Evolutionary conservation across 2,797 vertebrate species (phyloP).

Genomic region (Hemitrygon akajei): DNA sequence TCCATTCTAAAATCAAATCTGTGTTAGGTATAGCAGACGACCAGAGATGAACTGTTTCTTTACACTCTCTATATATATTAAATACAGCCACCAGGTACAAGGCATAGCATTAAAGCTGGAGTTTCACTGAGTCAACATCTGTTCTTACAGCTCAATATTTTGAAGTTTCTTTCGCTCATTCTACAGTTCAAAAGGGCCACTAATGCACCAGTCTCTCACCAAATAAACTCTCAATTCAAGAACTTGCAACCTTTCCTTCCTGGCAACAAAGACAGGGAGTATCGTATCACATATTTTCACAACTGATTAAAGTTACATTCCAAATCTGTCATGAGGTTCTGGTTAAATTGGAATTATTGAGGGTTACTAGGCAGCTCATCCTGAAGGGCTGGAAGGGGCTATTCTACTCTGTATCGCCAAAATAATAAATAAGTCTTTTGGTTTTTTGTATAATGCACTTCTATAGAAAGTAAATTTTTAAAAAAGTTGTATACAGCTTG

Average conservation of each 20-base stretch:
- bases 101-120: conserved; percentile 51
- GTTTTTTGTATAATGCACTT: conserved; percentile 40
- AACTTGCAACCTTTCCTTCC: conserved; percentile 55
- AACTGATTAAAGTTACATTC: conserved; percentile 62
- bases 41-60: conserved; percentile 46
- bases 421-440: too few relatives aligned
- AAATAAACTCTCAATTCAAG: conserved; percentile 60
- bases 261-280: conserved; percentile 62
- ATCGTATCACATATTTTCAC: conserved; percentile 64
- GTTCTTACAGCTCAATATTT: conserved; percentile 52
- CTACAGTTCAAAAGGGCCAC: conserved; percentile 61
- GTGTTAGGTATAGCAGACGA: conserved; percentile 42
- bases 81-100: conserved; percentile 46
- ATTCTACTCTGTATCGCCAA: too few relatives aligned
- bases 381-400: too few relatives aligned
- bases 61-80: conserved; percentile 44
- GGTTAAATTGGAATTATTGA: too few relatives aligned
- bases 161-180: conserved; percentile 64
- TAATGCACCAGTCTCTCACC: conserved; percentile 51
- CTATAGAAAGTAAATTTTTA: not conserved
- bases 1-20: not conserved
- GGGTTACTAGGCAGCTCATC: too few relatives aligned
- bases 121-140: conserved; percentile 53
- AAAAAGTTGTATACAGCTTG: not conserved
- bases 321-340: conserved; percentile 42